Percentiles rank a stretch among this genome's conserved stretches.
These are phyloP conservation scores for Apodemus speciosus DNA, from an alignment of 2,113 vertebrate species.

Conservation along the genomic window DNA sequence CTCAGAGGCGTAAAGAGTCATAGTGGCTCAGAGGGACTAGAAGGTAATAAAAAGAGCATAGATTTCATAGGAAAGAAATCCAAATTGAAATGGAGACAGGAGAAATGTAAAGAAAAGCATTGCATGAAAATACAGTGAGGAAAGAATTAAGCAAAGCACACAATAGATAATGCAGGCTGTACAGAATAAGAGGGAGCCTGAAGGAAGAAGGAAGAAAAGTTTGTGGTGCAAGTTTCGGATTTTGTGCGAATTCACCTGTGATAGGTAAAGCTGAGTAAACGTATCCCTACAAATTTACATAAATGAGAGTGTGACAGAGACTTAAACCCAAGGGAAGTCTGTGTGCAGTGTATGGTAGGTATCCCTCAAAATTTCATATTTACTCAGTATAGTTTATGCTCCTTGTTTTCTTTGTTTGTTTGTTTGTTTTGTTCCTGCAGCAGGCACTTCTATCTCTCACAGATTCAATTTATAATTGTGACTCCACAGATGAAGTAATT, in stretches of 20 bases:
- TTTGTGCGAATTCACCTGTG: not conserved
- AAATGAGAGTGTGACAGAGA: not conserved
- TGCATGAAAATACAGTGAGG: not conserved
- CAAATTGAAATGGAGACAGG: not conserved
- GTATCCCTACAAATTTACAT: not conserved
- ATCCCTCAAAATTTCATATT: not conserved
- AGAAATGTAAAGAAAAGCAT: not conserved
- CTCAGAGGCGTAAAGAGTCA: not conserved
- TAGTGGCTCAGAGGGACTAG: not conserved
- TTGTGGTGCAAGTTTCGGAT: not conserved
- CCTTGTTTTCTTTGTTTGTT: not conserved
- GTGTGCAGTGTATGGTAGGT: not conserved
- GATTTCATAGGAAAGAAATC: not conserved
- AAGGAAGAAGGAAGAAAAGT: not conserved
- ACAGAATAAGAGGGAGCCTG: not conserved
- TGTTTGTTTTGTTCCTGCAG: not conserved
- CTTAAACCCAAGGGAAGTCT: not conserved
- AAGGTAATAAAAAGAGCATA: not conserved
- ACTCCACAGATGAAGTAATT: constrained; percentile 27
- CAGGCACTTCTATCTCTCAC: not conserved
- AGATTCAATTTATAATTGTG: not conserved
- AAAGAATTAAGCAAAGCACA: constrained; percentile 10
- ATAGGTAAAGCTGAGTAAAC: constrained; percentile 1
- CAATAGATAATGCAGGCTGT: not conserved
- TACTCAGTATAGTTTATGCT: not conserved